Evolutionary conservation across 2,113 vertebrate species (phyloP), one percentile per base, ranked within the genome.

Genomic region (Melanotaenia duboulayi): DNA sequence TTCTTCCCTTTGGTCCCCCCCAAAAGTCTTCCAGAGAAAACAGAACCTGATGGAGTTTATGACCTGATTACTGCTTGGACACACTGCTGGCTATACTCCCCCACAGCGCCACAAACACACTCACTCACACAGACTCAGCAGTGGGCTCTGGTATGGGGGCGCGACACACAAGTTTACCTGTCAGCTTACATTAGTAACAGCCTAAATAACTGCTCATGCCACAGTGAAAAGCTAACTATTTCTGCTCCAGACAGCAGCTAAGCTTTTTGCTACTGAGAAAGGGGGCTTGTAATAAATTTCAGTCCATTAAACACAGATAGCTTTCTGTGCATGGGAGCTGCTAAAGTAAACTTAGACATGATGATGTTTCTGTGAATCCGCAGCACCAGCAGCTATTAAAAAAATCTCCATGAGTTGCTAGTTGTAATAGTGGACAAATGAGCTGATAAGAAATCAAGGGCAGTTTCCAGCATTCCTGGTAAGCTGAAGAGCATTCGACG

Each of bases 1-100:
- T 73, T 65, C 65, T 82, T 74, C 70, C 61, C 66, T 65, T 65
- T 63, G 20, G 63, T 73, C 85, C 50, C 46, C 89, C 77, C 3
- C 3, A 56, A 65, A 71, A 85, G 84, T 60, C 76, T 93, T 91
- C 91, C 92, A 93, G 87, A 91, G 87, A 92, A 95, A 95, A 95
- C 90, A 95, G 81, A 85, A 89, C 90, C 90, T 91, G 85, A 79
- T 86, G 91, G 74, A 82, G 83, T 89, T 89, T 85, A 86, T 77
- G 90, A 84, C 87, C 91, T 87, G 80, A 90, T 84, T 92, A 89
- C 89, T 91, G 90, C 82, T 88, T 86, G 84, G 87, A 91, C 82
- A 57, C 74, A 66, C 78, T 65, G 65, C 65, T 80, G 65, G 76
- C 51, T 67, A 17, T 48, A 9, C 76, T 83, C 65, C 73, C 67